phyloP scores from a whole-genome alignment of 2,113 vertebrate species.

The Alces alces region DNA sequence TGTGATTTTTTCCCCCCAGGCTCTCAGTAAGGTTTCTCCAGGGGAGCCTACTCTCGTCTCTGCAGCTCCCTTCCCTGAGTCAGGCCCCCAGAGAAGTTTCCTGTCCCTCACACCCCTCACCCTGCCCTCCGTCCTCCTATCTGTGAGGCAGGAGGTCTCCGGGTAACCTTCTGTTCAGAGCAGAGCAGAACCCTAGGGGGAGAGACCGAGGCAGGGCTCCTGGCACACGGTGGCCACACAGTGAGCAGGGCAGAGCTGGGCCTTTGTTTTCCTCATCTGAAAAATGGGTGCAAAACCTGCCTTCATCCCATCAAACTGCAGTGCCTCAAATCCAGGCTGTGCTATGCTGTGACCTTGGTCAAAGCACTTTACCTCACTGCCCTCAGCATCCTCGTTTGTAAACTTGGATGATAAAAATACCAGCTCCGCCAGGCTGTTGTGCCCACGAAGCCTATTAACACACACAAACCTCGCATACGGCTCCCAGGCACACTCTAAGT shows the following conservation, averaged over 20 bases:
- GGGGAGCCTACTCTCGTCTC: background rate
- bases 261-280: background rate
- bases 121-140: too few species aligned
- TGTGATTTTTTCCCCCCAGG: background rate
- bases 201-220: background rate
- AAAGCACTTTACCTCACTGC: background rate
- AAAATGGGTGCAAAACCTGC: background rate
- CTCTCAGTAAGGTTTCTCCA: background rate
- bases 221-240: background rate
- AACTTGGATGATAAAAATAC: background rate
- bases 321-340: background rate
- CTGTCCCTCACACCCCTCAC: rapidly evolving
- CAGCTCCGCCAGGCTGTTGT: background rate
- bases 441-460: background rate
- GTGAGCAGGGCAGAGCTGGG: background rate
- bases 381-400: background rate
- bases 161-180: background rate
- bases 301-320: background rate
- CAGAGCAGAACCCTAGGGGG: background rate
- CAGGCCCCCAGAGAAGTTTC: background rate
- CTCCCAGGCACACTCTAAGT: background rate
- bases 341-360: background rate
- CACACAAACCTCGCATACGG: rapidly evolving
- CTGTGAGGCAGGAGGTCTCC: background rate
- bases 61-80: background rate